Conservation (phyloP, 2,113 vertebrate species). For the Elanus axillaris region DNA sequence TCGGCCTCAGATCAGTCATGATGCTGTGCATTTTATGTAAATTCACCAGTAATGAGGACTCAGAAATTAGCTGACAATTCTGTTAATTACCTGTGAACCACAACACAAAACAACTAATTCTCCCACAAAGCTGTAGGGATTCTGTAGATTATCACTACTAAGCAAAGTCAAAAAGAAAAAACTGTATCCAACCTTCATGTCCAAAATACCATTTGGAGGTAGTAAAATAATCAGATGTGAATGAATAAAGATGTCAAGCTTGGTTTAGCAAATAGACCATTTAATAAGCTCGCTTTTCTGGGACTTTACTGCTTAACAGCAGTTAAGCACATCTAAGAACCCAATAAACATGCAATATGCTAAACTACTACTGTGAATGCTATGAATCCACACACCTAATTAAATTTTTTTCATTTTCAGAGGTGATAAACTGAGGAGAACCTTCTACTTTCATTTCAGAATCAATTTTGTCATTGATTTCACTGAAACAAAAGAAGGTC, state of each 20-base stretch:
- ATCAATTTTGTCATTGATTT: conserved; percentile 5
- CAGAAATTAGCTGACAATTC: not conserved
- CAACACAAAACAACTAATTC: not conserved
- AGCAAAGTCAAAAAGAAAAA: not conserved
- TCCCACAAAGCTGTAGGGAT: not conserved
- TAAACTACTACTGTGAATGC: not conserved
- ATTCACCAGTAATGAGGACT: not conserved
- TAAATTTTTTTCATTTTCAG: not conserved
- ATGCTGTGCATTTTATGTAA: not conserved
- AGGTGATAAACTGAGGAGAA: not conserved
- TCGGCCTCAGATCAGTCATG: not conserved
- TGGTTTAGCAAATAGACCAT: not conserved
- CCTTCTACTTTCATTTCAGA: not conserved
- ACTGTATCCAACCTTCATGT: not conserved
- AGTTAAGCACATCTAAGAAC: not conserved
- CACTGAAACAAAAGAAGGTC: not conserved
- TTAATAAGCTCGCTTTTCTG: not conserved
- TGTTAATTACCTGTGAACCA: not conserved
- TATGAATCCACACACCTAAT: not conserved
- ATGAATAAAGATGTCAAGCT: not conserved
- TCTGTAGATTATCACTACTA: not conserved
- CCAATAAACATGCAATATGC: not conserved
- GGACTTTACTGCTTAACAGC: not conserved
- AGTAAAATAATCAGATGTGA: not conserved
- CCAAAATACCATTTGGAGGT: not conserved